Base-by-base conservation (phyloP, 2,888 invertebrate genomes). In the Alviniconcha strummeri region DNA sequence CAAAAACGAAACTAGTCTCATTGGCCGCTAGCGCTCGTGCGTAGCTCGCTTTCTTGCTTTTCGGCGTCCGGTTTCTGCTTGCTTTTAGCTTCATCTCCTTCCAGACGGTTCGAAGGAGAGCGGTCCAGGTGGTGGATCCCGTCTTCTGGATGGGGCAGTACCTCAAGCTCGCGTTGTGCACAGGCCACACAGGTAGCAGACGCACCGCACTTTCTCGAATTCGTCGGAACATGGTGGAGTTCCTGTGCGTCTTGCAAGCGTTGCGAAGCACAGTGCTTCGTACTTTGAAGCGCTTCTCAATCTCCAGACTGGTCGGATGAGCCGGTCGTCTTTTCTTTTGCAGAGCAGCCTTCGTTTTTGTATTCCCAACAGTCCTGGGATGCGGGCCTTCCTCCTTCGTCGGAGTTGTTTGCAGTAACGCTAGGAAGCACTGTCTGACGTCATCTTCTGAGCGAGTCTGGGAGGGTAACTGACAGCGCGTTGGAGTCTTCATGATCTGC, bases 1-100 rank as follows among this genome's bases (percentile, higher is more conserved):
- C 90, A 75, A 91, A 90, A 83, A 90, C 56, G 15, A 82, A 69
- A 7, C n/a, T 69, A 11, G n/a, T 5, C 8, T 54, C 69, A 2
- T 77, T 36, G 36, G 19, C 77, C 5, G 52, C 8, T 17, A 4
- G 67, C 54, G 52, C n/a, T 5, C 7, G 5, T n/a, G 13, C 52
- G 9, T 19, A 9, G 17, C n/a, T 15, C 57, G 17, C 54, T 52
- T 13, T 13, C 17, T 15, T n/a, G 19, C 17, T 13, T 71, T 54
- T 5, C 36, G 36, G 36, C 17, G 36, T 36, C 19, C 6, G 7
- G 36, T 5, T 60, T 13, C 19, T 6, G 52, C 64, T 13, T 7
- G 52, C 55, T n/a, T 19, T 8, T 3, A 6, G 8, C 6, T 36
- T 19, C 71, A 71, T 71, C 13, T 9, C 17, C 2, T 54, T n/a